These are phyloP conservation scores for Troglohyphantes excavatus DNA, from an alignment of 2,888 invertebrate genomes.

Conservation along the genomic window DNA sequence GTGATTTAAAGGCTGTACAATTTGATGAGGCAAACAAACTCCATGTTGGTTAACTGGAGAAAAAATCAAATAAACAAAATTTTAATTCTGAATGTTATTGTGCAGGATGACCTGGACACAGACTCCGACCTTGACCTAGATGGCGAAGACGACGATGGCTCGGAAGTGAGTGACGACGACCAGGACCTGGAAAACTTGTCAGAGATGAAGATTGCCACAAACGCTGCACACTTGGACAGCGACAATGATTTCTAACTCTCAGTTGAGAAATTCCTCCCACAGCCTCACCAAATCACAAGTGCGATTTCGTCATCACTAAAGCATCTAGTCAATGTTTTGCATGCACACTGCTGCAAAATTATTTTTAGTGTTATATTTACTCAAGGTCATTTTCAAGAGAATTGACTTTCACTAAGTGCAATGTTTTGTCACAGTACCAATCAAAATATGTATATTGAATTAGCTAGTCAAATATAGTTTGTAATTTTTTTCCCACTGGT, in stretches of 20 bases:
- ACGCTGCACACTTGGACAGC: slow-evolving; percentile 69
- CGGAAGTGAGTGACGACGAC: slow-evolving; percentile 80
- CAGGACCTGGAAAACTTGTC: slow-evolving; percentile 79
- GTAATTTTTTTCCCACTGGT: no score
- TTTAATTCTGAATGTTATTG: background rate
- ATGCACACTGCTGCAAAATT: background rate
- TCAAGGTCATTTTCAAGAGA: background rate
- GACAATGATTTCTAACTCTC: slow-evolving; percentile 76
- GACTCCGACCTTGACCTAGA: slow-evolving; percentile 85
- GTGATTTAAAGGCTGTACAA: no score
- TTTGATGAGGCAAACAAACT: no score
- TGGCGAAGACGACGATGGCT: slow-evolving; percentile 84
- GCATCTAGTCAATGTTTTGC: background rate
- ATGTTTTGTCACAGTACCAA: no score
- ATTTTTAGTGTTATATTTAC: background rate
- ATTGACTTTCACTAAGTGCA: no score
- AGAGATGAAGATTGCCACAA: slow-evolving; percentile 58
- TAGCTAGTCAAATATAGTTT: background rate
- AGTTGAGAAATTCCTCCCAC: background rate
- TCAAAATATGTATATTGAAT: background rate
- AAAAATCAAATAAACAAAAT: no score
- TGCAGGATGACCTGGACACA: slow-evolving; percentile 82
- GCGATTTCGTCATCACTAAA: background rate
- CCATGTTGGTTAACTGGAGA: no score
- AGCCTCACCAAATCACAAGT: background rate